A percentile compares a stretch with the other conserved stretches of the same genome.
phyloP scores from a whole-genome alignment of 2,113 vertebrate genomes.

The Emydura subglobosa region DNA sequence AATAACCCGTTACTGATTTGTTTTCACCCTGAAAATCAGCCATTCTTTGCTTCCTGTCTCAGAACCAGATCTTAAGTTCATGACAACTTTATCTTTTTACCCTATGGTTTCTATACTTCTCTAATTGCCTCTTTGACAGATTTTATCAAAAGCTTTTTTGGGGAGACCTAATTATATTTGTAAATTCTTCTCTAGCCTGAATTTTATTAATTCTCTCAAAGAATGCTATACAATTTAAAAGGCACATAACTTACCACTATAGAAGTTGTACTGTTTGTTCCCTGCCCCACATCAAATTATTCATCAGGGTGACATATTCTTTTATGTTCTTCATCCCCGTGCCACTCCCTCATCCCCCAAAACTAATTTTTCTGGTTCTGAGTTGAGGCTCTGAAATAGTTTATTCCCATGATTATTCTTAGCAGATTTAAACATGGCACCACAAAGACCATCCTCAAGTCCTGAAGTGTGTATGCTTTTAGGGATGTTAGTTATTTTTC shows the following conservation, averaged over 20 bases:
- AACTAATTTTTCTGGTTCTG: background rate
- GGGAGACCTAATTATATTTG: background rate
- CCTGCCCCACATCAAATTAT: background rate
- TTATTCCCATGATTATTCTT: accelerated
- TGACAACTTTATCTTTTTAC: conserved; percentile 19
- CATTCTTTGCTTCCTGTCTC: background rate
- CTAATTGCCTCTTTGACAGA: conserved; percentile 27
- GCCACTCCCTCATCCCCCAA: background rate
- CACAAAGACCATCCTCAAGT: background rate
- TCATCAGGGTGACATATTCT: background rate
- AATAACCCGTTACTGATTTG: background rate
- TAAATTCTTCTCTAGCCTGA: background rate
- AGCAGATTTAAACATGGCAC: background rate
- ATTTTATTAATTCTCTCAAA: background rate
- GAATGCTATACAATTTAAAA: background rate
- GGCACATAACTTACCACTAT: background rate
- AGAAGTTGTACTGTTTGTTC: background rate
- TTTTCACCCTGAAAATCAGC: background rate
- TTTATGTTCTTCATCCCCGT: background rate
- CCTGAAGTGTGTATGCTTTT: background rate
- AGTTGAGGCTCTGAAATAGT: background rate
- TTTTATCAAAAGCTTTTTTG: conserved; percentile 34
- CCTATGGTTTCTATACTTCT: background rate
- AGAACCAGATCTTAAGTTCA: conserved; percentile 9
- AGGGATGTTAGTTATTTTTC: background rate